These are phyloP conservation scores for Malurus elegans DNA, from an alignment of 2,113 vertebrate species.

Conservation along the genomic window DNA sequence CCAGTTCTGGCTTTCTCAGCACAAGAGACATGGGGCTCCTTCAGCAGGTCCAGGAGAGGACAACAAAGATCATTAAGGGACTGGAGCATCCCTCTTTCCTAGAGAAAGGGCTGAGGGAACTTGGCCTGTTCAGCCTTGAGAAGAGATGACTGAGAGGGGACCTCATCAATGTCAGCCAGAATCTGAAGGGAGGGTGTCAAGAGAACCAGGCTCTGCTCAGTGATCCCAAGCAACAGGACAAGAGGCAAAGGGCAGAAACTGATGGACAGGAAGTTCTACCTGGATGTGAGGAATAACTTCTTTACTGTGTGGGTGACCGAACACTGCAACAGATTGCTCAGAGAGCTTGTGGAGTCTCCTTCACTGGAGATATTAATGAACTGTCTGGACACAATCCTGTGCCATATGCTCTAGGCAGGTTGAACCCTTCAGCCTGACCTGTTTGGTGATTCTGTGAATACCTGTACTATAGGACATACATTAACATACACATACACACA, in stretches of 20 bases:
- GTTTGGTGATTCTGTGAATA: background rate
- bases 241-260: background rate
- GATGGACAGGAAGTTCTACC: background rate
- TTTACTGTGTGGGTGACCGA: background rate
- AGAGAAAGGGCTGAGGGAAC: background rate
- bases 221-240: fast-evolving
- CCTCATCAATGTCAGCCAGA: background rate
- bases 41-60: background rate
- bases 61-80: background rate
- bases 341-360: background rate
- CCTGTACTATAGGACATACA: background rate
- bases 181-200: background rate
- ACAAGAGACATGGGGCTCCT: background rate
- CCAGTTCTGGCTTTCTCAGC: background rate
- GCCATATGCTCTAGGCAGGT: background rate
- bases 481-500: background rate
- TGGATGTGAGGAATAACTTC: background rate
- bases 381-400: background rate
- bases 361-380: background rate
- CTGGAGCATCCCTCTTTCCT: background rate
- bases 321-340: background rate
- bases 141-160: background rate
- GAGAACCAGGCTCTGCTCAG: background rate
- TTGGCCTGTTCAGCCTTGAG: background rate
- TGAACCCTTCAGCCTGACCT: background rate